phyloP scores from a whole-genome alignment of 1,140 invertebrate species.

The Solenopsis invicta region DNA sequence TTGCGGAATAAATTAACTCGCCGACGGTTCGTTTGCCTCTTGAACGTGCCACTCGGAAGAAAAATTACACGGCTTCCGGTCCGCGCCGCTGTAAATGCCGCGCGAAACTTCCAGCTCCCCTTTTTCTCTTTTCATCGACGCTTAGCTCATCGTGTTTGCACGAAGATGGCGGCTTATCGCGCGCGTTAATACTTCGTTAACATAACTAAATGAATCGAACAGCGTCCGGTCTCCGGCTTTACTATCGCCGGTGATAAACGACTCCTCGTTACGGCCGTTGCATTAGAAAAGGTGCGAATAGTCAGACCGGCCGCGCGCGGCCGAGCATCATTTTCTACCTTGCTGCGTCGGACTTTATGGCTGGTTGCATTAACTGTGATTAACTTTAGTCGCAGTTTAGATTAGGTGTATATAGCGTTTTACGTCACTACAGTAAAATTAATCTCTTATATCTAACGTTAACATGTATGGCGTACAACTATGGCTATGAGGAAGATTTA shows the following conservation, averaged over 20 bases:
- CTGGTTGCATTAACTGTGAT: background rate
- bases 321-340: conserved; percentile 20
- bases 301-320: background rate
- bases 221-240: conserved; percentile 26
- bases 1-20: conserved; percentile 47
- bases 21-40: conserved; percentile 24
- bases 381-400: background rate
- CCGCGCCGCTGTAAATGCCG: background rate
- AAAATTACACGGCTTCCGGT: conserved; percentile 58
- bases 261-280: background rate
- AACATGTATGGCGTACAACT: background rate
- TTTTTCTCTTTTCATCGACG: conserved; percentile 6
- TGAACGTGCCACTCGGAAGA: conserved; percentile 53
- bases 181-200: conserved; percentile 63
- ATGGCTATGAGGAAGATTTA: background rate
- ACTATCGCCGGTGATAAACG: conserved; percentile 57
- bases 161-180: conserved; percentile 52
- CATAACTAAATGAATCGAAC: conserved; percentile 65
- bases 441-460: background rate
- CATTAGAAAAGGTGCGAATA: background rate
- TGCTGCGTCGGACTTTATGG: background rate
- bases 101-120: background rate
- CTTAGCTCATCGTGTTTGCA: conserved; percentile 20
- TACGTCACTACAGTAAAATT: background rate
- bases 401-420: background rate